Evolutionary conservation across 2,888 invertebrate genomes (phyloP).

Genomic region (Eueremaeus valkanovi): DNA sequence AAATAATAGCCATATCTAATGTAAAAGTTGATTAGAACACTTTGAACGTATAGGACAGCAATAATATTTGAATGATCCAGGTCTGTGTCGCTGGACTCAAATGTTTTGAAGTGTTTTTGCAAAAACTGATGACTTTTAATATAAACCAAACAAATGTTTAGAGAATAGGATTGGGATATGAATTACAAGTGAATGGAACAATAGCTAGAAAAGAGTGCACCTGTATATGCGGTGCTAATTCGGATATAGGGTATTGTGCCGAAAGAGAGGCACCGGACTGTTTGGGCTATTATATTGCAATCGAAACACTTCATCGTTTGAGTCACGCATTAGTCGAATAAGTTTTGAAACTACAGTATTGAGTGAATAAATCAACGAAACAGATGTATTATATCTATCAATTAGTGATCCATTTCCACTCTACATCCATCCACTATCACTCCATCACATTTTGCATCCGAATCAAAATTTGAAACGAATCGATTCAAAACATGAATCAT

Average conservation of each 20-base stretch:
- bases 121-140: not conserved
- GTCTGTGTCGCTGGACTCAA: too few species aligned
- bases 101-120: too few species aligned
- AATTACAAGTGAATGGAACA: constrained; percentile 13
- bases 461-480: not conserved
- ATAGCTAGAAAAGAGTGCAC: constrained; percentile 8
- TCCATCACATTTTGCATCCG: too few species aligned
- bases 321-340: not conserved
- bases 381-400: not conserved
- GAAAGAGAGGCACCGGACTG: not conserved
- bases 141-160: not conserved
- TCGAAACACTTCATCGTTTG: constrained; percentile 12
- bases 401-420: not conserved
- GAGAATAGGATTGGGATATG: constrained; percentile 19
- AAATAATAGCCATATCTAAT: too few species aligned
- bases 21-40: too few species aligned
- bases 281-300: not conserved
- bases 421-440: not conserved
- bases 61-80: too few species aligned
- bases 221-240: not conserved
- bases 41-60: too few species aligned
- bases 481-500: not conserved
- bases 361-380: not conserved
- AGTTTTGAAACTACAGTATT: not conserved
- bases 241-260: not conserved